These are phyloP conservation scores for Acropternis orthonyx DNA, from an alignment of 2,797 vertebrate genomes.

Conservation along the genomic window DNA sequence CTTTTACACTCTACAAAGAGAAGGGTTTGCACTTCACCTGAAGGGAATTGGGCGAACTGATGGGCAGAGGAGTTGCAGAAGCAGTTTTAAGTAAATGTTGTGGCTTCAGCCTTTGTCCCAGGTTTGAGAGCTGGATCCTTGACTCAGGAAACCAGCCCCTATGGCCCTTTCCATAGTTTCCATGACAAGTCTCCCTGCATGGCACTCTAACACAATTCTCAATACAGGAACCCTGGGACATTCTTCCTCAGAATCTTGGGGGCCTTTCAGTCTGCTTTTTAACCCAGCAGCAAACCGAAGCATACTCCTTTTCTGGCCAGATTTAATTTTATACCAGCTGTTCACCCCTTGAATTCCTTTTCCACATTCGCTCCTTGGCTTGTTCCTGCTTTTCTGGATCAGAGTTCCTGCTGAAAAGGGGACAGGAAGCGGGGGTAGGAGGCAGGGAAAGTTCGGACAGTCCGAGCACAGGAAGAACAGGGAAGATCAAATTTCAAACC, in stretches of 20 bases:
- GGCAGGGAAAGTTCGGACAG: background rate
- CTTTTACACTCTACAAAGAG: background rate
- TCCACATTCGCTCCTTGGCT: background rate
- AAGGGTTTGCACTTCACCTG: accelerated
- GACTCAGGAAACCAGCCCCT: background rate
- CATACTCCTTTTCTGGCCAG: background rate
- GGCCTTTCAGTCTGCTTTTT: background rate
- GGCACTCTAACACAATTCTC: background rate
- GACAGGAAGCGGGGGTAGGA: slow-evolving; percentile 15
- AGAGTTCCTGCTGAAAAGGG: background rate
- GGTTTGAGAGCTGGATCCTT: background rate
- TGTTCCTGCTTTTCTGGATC: background rate
- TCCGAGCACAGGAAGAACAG: background rate
- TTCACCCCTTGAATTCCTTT: background rate
- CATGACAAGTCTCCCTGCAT: background rate
- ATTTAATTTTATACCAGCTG: background rate
- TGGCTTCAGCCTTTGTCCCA: background rate
- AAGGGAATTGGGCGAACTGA: background rate
- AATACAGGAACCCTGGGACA: background rate
- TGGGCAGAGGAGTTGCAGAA: accelerated
- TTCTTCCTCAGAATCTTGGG: background rate
- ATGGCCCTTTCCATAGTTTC: background rate
- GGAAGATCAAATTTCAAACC: slow-evolving; percentile 21
- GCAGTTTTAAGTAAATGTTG: background rate
- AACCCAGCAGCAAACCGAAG: background rate